Evolutionary conservation across 1,140 invertebrate genomes (phyloP).

Genomic region (Scaptomyza montana): DNA sequence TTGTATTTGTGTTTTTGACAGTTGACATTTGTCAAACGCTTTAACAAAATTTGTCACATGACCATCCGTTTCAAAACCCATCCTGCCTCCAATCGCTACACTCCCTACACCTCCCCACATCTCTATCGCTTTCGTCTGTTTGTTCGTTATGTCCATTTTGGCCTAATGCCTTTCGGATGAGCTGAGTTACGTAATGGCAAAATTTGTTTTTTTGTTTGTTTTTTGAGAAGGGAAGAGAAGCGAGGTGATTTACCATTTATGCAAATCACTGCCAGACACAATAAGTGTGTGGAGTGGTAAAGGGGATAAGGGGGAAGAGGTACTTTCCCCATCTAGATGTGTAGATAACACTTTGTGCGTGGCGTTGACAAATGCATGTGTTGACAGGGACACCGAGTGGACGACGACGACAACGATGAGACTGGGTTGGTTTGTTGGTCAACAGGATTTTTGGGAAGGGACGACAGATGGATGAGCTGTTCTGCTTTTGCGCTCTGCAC

Average conservation of each 20-base stretch:
- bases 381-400: slow-evolving; percentile 51
- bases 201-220: slow-evolving; percentile 13
- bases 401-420: neutral
- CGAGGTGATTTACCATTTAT: slow-evolving; percentile 54
- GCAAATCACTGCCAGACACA: slow-evolving; percentile 66
- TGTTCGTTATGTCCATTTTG: slow-evolving; percentile 31
- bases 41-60: slow-evolving; percentile 76
- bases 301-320: neutral
- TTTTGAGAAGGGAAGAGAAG: neutral
- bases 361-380: slow-evolving; percentile 80
- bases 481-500: slow-evolving; percentile 33
- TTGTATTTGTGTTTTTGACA: slow-evolving; percentile 71
- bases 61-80: slow-evolving; percentile 6
- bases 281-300: slow-evolving; percentile 17
- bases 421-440: slow-evolving; percentile 10
- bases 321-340: slow-evolving; percentile 14
- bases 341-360: slow-evolving; percentile 44
- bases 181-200: slow-evolving; percentile 26
- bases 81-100: neutral
- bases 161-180: slow-evolving; percentile 58
- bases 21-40: slow-evolving; percentile 82
- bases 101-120: slow-evolving; percentile 7
- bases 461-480: neutral
- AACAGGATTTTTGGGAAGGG: slow-evolving; percentile 7
- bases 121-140: neutral